Base-by-base conservation (phyloP, 2,113 vertebrate genomes). In the Halcyon malimbica region DNA sequence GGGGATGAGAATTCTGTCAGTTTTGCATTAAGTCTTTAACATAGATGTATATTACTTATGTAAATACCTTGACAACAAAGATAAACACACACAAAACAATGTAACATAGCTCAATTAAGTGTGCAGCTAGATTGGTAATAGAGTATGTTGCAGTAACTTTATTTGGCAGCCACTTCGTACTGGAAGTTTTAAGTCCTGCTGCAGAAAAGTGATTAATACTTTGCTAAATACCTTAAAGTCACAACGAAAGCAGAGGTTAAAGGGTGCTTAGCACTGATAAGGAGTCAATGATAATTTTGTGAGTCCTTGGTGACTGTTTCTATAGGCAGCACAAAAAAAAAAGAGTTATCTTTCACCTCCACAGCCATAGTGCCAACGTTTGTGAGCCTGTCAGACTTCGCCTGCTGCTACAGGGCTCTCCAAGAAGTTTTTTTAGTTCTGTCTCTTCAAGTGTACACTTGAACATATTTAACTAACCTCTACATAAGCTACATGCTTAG, bases 31-130 rank as follows among this genome's bases (percentile, higher is more conserved):
- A 94, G 85, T 89, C 90, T 78, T 76, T 81, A 84, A 41, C 89
- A 85, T 62, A 68, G 77, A 85, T 73, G 83, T 73, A 70, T 63
- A 90, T 94, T 96, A 87, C 71, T 87, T 89, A 86, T 64, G 82
- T 96, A 97, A 97, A 96, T 92, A 95, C 83, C 91, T 92, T 60
- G 74, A 83, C 94, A 94, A 89, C 62, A 83, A 67, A 93, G 83
- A 94, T 92, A 93, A 97, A 94, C 82, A 89, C 69, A 78, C n/a
- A 70, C 48, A 82, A 95, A 94, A 83, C 85, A 86, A 94, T 57
- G 67, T 69, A 62, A 84, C 57, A 65, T n/a, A 56, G 88, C 93
- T 96, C 94, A 92, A 96, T 96, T 96, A 97, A 83, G 69, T 50
- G 69, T 10, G 37, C 59, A 46, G 62, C 12, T 21, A 65, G 57